Evolutionary conservation across 2,888 invertebrate species (phyloP), one percentile per base, ranked within the genome.

Genomic region (Drosophila multiciliata): DNA sequence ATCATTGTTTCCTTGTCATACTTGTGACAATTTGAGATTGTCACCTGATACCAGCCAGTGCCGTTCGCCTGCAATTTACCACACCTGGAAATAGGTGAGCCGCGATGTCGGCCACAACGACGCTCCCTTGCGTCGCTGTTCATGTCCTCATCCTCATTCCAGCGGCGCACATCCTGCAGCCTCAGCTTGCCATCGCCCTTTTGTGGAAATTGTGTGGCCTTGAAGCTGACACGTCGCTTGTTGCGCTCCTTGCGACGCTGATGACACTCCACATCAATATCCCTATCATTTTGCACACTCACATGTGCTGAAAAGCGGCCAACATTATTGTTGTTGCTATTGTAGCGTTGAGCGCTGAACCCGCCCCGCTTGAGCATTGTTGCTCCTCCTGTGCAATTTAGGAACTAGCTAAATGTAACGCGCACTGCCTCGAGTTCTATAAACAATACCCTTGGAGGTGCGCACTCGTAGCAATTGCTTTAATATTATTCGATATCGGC

Each of bases 1-100:
- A 96, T 83, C 6, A 97, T 85, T 38, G 95, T 95, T 48, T 95
- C 95, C 91, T 96, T 97, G 9, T 95, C 95, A 92, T 96, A 96
- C 91, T 96, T 96, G 9, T 95, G 95, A 20, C 96, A 97, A 92
- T 95, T 95, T 3, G 96, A 96, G 81, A 97, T 90, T 2, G 20
- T 42, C n/a, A 57, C 57, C 42, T 57, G 57, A 32, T 42, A 57
- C 57, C 57, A 57, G 20, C 57, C 57, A 17, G 6, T 32, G 32
- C 15, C 20, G 7, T 42, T 42, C n/a, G n/a, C 5, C 4, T 38
- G 11, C 26, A 55, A 38, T 38, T 38, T 55, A 26, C 38, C n/a
- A 7, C 55, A 17, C 4, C 55, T 38, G 11, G 2, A 26, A 26
- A 55, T 38, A 11, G 55, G n/a, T 8, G 38, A 55, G 3, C 12